Base-by-base conservation (phyloP, 2,888 invertebrate genomes). In the Eurytoma californica region DNA sequence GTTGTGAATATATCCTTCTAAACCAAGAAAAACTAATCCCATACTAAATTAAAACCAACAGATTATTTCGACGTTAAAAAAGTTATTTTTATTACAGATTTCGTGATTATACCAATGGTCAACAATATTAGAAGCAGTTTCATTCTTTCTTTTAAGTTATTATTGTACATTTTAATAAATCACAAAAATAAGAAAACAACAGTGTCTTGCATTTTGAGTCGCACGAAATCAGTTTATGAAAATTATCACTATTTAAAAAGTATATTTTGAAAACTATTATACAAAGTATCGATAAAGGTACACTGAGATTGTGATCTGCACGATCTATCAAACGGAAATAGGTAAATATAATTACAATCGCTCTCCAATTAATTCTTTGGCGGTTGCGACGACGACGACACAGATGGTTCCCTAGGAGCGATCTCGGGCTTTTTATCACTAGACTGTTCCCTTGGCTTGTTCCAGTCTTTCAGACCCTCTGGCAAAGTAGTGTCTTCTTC, bases 401-500 rank as follows among this genome's bases (percentile, higher is more conserved):
- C 12, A 5, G 82, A 57, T 13, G 70, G 67, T 55, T 58, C 53
- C 39, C 51, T 20, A 20, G 74, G 53, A 55, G 28, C 39, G 28
- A 16, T 49, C 16, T 77, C 73, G 12, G 68, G 20, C 24, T 78
- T 66, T 18, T 67, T 57, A 51, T 67, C 51, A 51, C 12, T 16
- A 39, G 39, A 39, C 9, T 7, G 39, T 63, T 78, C 78, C 49
- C 39, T 90, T 77, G 94, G 93, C 87, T 95, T 95, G 88, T 99
- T 99, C 99, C 99, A 99, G 86, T 95, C 95, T 89, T 97, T 95
- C 39, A 99, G 92, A 74, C 99, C 99, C 91, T 97, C 97, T 0
- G 99, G 99, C 84, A 99, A 92, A 0, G 94, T 91, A 0, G 98
- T 98, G 86, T 99, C 97, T 91, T 99, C 99, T 83, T 99, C 99